Evolutionary conservation across 2,113 vertebrate species (phyloP).

Genomic region (Capra hircus): DNA sequence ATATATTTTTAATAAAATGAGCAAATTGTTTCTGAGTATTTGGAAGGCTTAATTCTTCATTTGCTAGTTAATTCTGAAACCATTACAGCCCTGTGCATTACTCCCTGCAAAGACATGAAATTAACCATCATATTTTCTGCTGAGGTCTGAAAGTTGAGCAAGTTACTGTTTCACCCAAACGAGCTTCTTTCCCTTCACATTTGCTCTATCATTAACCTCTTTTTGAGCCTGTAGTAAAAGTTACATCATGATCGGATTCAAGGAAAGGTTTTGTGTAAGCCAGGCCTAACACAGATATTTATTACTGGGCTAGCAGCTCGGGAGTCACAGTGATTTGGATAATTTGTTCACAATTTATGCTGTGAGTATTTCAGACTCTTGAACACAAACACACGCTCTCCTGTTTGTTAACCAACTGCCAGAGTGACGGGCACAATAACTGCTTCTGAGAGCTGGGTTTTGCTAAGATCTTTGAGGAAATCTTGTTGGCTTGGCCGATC

Average conservation of each 20-base stretch:
- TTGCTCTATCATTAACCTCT: slow-evolving; percentile 66
- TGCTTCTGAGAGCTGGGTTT: neutral
- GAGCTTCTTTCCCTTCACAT: slow-evolving; percentile 58
- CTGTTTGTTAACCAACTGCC: neutral
- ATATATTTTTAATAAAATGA: slow-evolving; percentile 59
- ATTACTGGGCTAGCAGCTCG: slow-evolving; percentile 44
- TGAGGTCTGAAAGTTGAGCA: slow-evolving; percentile 64
- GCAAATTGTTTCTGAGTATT: slow-evolving; percentile 53
- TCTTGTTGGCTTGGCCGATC: neutral
- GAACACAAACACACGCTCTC: neutral
- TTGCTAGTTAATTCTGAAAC: slow-evolving; percentile 41
- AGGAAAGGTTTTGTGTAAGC: slow-evolving; percentile 64
- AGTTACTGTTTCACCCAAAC: slow-evolving; percentile 67
- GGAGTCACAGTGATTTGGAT: slow-evolving; percentile 67
- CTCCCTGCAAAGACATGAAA: slow-evolving; percentile 33
- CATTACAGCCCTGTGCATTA: neutral
- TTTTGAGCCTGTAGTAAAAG: slow-evolving; percentile 67
- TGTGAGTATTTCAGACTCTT: slow-evolving; percentile 59
- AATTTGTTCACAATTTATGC: slow-evolving; percentile 69
- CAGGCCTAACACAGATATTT: slow-evolving; percentile 46
- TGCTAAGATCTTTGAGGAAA: slow-evolving; percentile 18
- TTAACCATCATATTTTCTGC: slow-evolving; percentile 61
- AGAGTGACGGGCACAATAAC: neutral
- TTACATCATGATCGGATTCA: slow-evolving; percentile 68
- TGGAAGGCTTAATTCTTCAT: slow-evolving; percentile 52